These are phyloP conservation scores for Tragelaphus oryx DNA, from an alignment of 2,797 vertebrate species.

Conservation along the genomic window DNA sequence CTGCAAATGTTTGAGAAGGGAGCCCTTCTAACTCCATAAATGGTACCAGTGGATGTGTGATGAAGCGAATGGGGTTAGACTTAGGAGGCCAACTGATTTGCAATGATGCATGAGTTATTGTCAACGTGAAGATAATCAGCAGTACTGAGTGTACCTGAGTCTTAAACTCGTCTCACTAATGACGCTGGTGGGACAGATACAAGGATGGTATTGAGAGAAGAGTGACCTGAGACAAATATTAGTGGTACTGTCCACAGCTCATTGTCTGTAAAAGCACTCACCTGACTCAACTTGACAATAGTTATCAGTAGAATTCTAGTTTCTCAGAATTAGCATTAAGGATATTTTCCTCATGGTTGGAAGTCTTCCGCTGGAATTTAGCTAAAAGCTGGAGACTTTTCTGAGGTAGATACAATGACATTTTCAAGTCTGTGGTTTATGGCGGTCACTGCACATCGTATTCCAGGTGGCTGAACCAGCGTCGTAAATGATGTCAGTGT, in stretches of 20 bases:
- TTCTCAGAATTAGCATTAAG: background rate
- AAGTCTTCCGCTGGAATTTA: background rate
- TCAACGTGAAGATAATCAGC: slow-evolving; percentile 40
- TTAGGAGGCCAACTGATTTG: slow-evolving; percentile 50
- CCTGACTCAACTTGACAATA: background rate
- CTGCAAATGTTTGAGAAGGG: slow-evolving; percentile 12
- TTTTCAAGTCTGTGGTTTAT: background rate
- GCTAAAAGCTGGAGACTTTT: background rate
- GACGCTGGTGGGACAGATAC: slow-evolving; percentile 29
- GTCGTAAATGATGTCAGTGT: accelerated
- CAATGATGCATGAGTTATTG: slow-evolving; percentile 54
- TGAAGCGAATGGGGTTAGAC: slow-evolving; percentile 35
- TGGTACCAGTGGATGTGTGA: slow-evolving; percentile 34
- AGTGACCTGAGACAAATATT: slow-evolving; percentile 56
- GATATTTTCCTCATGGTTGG: background rate
- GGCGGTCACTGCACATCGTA: background rate
- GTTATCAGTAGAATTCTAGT: background rate
- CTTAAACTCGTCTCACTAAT: slow-evolving; percentile 49
- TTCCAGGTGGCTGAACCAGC: background rate
- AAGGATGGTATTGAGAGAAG: background rate
- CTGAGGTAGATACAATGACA: background rate
- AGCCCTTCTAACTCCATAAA: slow-evolving; percentile 5
- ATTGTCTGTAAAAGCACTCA: slow-evolving; percentile 41
- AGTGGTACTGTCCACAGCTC: background rate
- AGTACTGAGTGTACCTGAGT: slow-evolving; percentile 34